Conservation (phyloP, 2,797 vertebrate species). For the Spinibarbus caldwelli region DNA sequence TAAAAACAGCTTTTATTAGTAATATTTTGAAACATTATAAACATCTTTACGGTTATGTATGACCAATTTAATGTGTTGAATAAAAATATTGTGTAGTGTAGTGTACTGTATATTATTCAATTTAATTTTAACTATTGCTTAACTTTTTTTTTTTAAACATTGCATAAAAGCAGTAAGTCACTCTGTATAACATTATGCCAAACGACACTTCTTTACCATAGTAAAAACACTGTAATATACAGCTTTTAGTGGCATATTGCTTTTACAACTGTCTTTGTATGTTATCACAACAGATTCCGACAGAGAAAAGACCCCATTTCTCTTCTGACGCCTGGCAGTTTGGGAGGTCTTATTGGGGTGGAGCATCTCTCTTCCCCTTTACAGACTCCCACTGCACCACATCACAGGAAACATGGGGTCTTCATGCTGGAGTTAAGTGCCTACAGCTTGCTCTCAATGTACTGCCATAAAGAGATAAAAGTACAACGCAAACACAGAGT, state of each 20-base stretch:
- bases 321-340: not conserved
- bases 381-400: constrained; percentile 26
- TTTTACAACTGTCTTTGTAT: not conserved
- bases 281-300: not conserved
- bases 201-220: not conserved
- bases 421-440: constrained; percentile 22
- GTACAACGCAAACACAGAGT: constrained; percentile 9
- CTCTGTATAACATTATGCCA: not conserved
- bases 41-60: too few species aligned
- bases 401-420: constrained; percentile 21
- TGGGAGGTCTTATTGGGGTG: constrained; percentile 16
- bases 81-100: too few species aligned
- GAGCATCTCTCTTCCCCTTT: not conserved
- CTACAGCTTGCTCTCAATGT: constrained; percentile 14
- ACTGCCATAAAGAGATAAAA: constrained; percentile 36
- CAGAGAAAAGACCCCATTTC: not conserved
- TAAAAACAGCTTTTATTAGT: not conserved
- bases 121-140: not conserved
- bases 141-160: not conserved
- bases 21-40: not conserved
- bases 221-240: not conserved
- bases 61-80: too few species aligned
- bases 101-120: not conserved
- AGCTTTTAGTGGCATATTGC: not conserved
- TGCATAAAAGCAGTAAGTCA: not conserved